Conservation (phyloP, 2,888 invertebrate genomes). For the Serrognathus titanus region DNA sequence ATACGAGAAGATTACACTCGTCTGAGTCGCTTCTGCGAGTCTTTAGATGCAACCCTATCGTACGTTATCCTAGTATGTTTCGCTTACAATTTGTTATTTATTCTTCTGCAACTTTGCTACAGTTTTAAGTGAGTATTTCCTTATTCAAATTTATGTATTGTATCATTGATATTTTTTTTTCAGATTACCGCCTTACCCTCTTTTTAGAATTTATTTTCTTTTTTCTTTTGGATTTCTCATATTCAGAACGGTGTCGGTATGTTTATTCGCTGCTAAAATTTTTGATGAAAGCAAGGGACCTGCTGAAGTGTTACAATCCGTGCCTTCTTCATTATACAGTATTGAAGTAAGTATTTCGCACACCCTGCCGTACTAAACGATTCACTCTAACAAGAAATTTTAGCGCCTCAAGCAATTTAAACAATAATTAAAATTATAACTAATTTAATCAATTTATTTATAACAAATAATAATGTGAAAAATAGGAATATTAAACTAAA, state of each 20-base stretch:
- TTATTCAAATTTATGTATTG: too few species aligned
- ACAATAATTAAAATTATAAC: neutral
- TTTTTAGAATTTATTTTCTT: conserved; percentile 35
- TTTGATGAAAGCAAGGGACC: conserved; percentile 41
- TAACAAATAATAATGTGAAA: neutral
- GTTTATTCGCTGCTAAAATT: conserved; percentile 39
- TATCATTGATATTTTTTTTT: too few species aligned
- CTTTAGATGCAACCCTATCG: conserved; percentile 60
- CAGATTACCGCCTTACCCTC: neutral
- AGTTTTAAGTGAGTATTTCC: conserved; percentile 50
- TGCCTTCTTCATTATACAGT: conserved; percentile 61
- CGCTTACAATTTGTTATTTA: conserved; percentile 67
- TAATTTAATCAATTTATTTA: neutral
- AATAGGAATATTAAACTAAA: neutral
- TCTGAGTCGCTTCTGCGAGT: conserved; percentile 58
- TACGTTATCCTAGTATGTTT: conserved; percentile 65
- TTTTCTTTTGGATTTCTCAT: conserved; percentile 43
- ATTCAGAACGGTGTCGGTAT: conserved; percentile 35
- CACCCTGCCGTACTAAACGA: conserved; percentile 27
- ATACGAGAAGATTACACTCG: conserved; percentile 63
- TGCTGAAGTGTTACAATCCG: conserved; percentile 56
- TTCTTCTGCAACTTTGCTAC: conserved; percentile 67
- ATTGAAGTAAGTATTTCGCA: conserved; percentile 50
- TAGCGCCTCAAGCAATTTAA: neutral
- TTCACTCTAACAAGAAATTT: neutral